Base-by-base conservation (phyloP, 2,113 vertebrate genomes). In the Cichladusa arquata region DNA sequence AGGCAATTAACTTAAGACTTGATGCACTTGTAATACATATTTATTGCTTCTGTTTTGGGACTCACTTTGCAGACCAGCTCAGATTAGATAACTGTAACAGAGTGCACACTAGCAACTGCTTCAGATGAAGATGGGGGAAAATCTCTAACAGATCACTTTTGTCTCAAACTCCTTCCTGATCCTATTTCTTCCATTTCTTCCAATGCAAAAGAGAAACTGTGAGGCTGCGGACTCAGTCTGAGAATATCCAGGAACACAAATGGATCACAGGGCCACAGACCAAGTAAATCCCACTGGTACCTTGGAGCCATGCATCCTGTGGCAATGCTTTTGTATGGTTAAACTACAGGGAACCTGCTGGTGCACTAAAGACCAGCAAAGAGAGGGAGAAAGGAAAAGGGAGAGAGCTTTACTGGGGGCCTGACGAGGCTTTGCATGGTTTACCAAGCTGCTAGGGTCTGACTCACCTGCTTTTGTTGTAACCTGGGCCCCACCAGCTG, bases 401-500 rank as follows among this genome's bases (percentile, higher is more conserved):
- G 34, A 91, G 13, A 44, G 19, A 60, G 36, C 25, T 82, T 80
- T 42, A 5, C 0, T 70, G 16, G 19, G 18, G 6, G 8, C 9
- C 12, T 82, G 50, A 33, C 1, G 4, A n/a, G 22, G 18, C 15
- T 92, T 60, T 66, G 23, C 36, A n/a, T 40, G 19, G 8, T 70
- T 31, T 61, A 51, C 42, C 38, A 81, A 51, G 29, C 28, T 84
- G 18, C 34, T 28, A 82, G 17, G 13, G 25, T 71, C 16, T 36
- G 42, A 57, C 69, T 51, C 95, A 99, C 99, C 99, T 16, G 97
- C 98, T 98, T 99, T 99, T 5, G 98, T 98, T 57, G 98, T 98
- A 91, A 99, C 94, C 91, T 99, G 99, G 80, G 99, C 99, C 34
- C 99, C 99, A 1, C 99, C 99, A 23, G 99, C 99, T 9, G 98